Conservation (phyloP, 2,888 invertebrate genomes). For the Caenorhabditis panamensis region DNA sequence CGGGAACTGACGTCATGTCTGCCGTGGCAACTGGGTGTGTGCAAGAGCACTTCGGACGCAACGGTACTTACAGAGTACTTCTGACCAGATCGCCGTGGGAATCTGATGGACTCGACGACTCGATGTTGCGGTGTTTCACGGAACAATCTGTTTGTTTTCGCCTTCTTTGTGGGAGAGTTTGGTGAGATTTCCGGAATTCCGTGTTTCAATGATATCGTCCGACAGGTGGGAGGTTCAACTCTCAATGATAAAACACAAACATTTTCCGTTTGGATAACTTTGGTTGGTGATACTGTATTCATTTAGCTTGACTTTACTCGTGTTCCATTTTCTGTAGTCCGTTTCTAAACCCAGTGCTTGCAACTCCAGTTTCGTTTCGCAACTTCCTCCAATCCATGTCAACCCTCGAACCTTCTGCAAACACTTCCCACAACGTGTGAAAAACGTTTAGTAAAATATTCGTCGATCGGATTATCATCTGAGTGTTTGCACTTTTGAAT, state of each 20-base stretch:
- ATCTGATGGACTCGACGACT: not conserved
- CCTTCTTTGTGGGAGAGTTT: not conserved
- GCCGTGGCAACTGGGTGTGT: constrained; percentile 57
- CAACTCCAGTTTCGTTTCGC: not conserved
- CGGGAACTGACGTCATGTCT: constrained; percentile 40
- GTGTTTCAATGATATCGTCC: not conserved
- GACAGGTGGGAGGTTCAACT: no score
- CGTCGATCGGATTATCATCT: constrained; percentile 46
- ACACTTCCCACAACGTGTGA: constrained; percentile 20
- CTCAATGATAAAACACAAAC: no score
- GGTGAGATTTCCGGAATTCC: not conserved
- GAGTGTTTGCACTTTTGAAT: constrained; percentile 53
- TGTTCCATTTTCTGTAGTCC: no score
- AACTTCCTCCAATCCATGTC: not conserved
- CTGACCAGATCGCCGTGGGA: constrained; percentile 56
- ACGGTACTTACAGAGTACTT: constrained; percentile 17
- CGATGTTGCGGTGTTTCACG: constrained; percentile 37
- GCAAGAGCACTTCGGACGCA: constrained; percentile 34
- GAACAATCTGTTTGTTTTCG: constrained; percentile 17
- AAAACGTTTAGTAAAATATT: constrained; percentile 23
- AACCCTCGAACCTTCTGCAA: constrained; percentile 40
- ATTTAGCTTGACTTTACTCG: no score
- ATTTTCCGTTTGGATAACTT: no score
- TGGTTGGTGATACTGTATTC: no score
- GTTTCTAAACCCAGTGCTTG: no score